Evolutionary conservation across 2,113 vertebrate genomes (phyloP).

Genomic region (Hymenochirus boettgeri): DNA sequence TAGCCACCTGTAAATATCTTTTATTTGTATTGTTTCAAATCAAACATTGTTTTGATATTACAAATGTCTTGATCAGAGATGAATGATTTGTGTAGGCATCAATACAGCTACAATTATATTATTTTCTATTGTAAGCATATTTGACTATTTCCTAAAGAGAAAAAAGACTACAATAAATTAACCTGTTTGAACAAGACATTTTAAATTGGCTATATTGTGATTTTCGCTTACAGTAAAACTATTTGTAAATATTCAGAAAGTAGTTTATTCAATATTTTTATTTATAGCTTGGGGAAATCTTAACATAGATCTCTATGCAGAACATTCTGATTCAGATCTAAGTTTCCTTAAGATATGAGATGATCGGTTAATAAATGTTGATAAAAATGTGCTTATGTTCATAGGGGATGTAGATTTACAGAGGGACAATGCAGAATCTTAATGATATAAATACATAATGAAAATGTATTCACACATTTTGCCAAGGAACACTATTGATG

Average conservation of each 20-base stretch:
- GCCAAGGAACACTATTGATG: slow-evolving; percentile 16
- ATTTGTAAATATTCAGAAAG: slow-evolving; percentile 13
- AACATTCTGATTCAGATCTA: background rate
- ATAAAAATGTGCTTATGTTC: slow-evolving; percentile 6
- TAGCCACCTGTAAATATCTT: slow-evolving; percentile 9
- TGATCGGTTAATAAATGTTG: slow-evolving; percentile 16
- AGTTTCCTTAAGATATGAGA: background rate
- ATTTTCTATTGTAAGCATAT: slow-evolving; percentile 41
- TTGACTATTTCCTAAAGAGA: slow-evolving; percentile 33
- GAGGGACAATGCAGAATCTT: background rate
- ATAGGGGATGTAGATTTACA: slow-evolving; percentile 10
- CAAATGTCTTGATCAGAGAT: slow-evolving; percentile 46
- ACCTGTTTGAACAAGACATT: slow-evolving; percentile 14
- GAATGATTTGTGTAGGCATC: slow-evolving; percentile 47
- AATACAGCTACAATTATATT: slow-evolving; percentile 41
- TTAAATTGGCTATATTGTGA: background rate
- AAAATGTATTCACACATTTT: slow-evolving; percentile 13
- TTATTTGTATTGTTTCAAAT: slow-evolving; percentile 46
- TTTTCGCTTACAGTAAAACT: background rate
- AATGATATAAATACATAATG: background rate
- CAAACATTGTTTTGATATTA: slow-evolving; percentile 39
- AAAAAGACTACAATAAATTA: slow-evolving; percentile 11
- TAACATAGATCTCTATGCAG: background rate
- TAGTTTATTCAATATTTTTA: slow-evolving; percentile 4
- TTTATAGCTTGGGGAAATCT: background rate